Conservation (phyloP, 53 echinoderm and acorn worm species). For the Astropecten irregularis region DNA sequence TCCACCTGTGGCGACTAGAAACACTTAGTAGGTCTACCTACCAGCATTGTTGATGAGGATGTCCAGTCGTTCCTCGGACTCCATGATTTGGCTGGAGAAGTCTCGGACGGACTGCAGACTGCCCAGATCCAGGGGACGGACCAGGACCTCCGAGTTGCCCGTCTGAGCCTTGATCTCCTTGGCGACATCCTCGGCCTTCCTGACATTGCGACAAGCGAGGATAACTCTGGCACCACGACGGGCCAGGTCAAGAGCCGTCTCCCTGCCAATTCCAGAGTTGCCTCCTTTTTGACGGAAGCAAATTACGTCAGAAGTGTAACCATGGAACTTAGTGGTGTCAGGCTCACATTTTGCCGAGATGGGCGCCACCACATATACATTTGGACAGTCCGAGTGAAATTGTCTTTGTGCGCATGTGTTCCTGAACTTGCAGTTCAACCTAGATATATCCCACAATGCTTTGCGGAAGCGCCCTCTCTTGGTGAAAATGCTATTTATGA, state of each 20-base stretch:
- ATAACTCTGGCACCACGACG: conserved; percentile 83
- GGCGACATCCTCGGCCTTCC: conserved; percentile 68
- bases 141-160: conserved; percentile 64
- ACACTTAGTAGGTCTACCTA: too few species aligned
- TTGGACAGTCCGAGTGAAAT: too few species aligned
- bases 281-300: conserved; percentile 59
- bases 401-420: too few species aligned
- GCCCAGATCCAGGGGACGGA: conserved; percentile 64
- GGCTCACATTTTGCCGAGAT: too few species aligned
- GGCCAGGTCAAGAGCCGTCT: conserved; percentile 67
- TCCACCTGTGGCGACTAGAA: not conserved
- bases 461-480: too few species aligned
- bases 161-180: conserved; percentile 50
- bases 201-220: conserved; percentile 72
- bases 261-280: conserved; percentile 68
- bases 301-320: too few species aligned
- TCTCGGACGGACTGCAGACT: conserved; percentile 62
- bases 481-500: too few species aligned
- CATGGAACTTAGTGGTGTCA: too few species aligned
- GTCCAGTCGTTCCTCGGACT: conserved; percentile 67
- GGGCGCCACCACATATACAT: too few species aligned
- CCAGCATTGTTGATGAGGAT: conserved; percentile 90
- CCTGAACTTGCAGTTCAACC: too few species aligned
- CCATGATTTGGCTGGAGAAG: conserved; percentile 62
- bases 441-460: too few species aligned